Percentiles rank a stretch among this genome's conserved stretches.
Evolutionary conservation across 2,797 vertebrate genomes (phyloP).

Genomic region (Mionectes olivaceus): DNA sequence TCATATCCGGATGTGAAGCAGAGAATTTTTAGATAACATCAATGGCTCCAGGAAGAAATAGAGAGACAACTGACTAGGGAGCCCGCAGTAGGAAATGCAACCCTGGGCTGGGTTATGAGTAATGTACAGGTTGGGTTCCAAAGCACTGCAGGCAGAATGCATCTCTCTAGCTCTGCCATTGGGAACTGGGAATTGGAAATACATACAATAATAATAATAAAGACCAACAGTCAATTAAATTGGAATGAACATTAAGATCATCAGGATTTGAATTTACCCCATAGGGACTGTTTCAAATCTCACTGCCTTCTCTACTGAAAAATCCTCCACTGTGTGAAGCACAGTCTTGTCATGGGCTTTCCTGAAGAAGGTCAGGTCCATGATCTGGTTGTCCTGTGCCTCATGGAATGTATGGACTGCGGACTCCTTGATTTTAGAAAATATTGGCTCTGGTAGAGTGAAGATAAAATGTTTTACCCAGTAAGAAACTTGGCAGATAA

Average conservation of each 20-base stretch:
- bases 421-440: background rate
- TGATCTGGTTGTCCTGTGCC: background rate
- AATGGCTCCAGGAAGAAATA: background rate
- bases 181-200: background rate
- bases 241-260: background rate
- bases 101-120: background rate
- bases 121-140: background rate
- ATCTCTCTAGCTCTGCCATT: background rate
- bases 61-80: background rate
- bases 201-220: background rate
- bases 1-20: background rate
- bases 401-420: background rate
- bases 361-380: background rate
- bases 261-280: background rate
- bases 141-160: background rate
- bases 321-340: background rate
- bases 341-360: background rate
- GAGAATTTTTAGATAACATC: conserved; percentile 37
- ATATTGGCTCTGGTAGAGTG: background rate
- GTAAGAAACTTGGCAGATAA: background rate
- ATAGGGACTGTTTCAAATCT: rapidly evolving
- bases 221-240: background rate
- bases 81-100: background rate
- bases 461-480: background rate
- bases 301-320: background rate